Base-by-base conservation (phyloP, 2,797 vertebrate species). In the Rhinichthys osculus region DNA sequence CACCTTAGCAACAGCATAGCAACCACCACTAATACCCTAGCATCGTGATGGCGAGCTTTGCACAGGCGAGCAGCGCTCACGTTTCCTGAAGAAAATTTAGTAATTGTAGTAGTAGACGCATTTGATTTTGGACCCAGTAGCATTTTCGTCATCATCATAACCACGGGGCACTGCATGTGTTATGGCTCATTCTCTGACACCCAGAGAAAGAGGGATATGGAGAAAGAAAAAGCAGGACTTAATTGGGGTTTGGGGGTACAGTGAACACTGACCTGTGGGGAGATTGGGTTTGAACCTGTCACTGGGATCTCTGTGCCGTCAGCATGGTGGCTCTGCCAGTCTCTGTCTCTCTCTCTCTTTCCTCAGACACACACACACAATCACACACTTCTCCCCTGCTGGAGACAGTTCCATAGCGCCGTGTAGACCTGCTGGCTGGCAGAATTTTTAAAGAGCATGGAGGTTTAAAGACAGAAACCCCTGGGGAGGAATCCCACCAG, bases 371-470 rank as follows among this genome's bases (percentile, higher is more conserved):
- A 10, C 62, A 11, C 57, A 72, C 79, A 80, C 87, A 88, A 69
- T 78, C 87, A 87, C 79, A 85, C 71, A 44, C 59, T 72, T 57
- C 69, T 88, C 82, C 84, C 88, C 87, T 83, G 84, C 86, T 83
- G 90, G 91, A 90, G 81, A 87, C 64, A 97, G 96, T 96, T 96
- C 96, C 96, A 95, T 92, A 94, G 92, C 90, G 94, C 93, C 95
- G 95, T 95, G 95, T 95, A 96, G 96, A 96, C 96, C 96, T 97
- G 96, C 95, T 94, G 96, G 97, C 95, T 97, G 95, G 96, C 88
- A 97, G 96, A 97, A 99, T 98, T 97, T 98, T 94, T 97, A 98
- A 99, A 96, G 96, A 98, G 96, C 93, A 95, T 85, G 90, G 95
- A 96, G 96, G 95, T 97, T 99, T 97, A 97, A 97, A 97, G 97